Evolutionary conservation across 2,797 vertebrate genomes (phyloP).

Genomic region (Thamnophis elegans): DNA sequence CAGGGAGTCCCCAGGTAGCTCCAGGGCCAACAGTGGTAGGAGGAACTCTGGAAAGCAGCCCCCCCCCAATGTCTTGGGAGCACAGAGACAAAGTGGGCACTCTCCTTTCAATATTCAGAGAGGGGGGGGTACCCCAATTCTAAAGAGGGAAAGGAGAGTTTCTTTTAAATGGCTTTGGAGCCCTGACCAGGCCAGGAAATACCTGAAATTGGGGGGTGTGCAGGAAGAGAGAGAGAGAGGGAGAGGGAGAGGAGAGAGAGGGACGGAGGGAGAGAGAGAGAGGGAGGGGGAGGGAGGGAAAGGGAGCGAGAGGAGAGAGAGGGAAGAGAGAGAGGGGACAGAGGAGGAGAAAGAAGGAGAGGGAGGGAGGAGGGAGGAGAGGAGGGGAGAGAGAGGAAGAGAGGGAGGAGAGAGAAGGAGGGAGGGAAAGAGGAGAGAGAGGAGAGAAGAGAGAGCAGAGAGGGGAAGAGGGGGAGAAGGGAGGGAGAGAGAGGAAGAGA

Average conservation of each 20-base stretch:
- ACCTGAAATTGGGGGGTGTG: not conserved
- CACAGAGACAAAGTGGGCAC: not conserved
- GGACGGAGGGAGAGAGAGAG: no score
- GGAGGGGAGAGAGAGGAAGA: fast-evolving
- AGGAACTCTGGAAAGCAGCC: not conserved
- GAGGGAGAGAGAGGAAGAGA: fast-evolving
- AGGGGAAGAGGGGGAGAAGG: fast-evolving
- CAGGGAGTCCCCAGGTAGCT: not conserved
- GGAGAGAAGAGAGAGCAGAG: fast-evolving
- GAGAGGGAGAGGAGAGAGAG: fast-evolving
- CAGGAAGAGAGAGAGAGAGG: no score
- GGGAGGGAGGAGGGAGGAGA: fast-evolving
- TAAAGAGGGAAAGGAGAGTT: not conserved
- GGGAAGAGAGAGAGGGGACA: fast-evolving
- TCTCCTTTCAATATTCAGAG: not conserved
- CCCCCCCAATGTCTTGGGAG: not conserved
- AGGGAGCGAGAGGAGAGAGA: fast-evolving
- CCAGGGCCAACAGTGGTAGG: not conserved
- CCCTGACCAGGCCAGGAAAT: not conserved
- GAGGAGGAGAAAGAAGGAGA: fast-evolving
- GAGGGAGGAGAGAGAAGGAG: fast-evolving
- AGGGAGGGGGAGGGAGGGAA: no score
- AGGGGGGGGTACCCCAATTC: no score
- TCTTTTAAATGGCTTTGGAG: not conserved
- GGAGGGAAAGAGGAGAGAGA: no score